Base-by-base conservation (phyloP, 2,113 vertebrate genomes). In the Alligator sinensis region DNA sequence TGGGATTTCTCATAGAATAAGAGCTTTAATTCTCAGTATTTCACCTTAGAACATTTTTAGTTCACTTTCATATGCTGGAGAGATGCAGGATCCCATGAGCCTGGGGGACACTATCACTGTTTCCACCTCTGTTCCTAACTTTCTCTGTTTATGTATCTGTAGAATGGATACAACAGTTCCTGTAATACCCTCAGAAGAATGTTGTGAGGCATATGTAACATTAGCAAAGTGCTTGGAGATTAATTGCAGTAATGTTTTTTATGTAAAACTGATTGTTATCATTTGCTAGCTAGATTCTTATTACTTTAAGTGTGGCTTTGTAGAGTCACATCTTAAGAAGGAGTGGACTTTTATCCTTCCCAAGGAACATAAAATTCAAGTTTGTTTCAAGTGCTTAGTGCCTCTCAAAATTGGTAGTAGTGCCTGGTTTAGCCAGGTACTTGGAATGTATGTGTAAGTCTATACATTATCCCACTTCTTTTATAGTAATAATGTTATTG, bases 401-500 rank as follows among this genome's bases (percentile, higher is more conserved):
- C 9, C 13, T 84, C 78, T 57, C 75, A 76, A 59, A 10, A 86
- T 13, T 80, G 76, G 19, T n/a, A 19, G n/a, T 57, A 93, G 77
- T 75, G 58, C 11, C 55, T 61, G 12, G 18, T 60, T 90, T 38
- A 27, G n/a, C 10, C 4, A 10, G 34, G 27, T 54, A 76, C 47
- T 88, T 21, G 47, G 54, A 47, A 47, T 0, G 3, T 47, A 47
- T 17, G 92, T 7, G 59, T 80, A 59, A 95, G 62, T 9, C 16
- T 86, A 54, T 16, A 81, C 68, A 60, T 94, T 93, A 91, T 87
- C 82, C 76, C 58, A 88, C 89, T 86, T 24, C 47, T 82, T 11
- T 89, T 11, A 14, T 21, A 77, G 2, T 81, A 81, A 87, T 92
- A 77, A 79, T 88, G 92, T 77, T 89, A 92, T 21, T 9, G 14